These are phyloP conservation scores for Polyommatus iphigenia DNA, from an alignment of 2,888 invertebrate species.

Conservation along the genomic window DNA sequence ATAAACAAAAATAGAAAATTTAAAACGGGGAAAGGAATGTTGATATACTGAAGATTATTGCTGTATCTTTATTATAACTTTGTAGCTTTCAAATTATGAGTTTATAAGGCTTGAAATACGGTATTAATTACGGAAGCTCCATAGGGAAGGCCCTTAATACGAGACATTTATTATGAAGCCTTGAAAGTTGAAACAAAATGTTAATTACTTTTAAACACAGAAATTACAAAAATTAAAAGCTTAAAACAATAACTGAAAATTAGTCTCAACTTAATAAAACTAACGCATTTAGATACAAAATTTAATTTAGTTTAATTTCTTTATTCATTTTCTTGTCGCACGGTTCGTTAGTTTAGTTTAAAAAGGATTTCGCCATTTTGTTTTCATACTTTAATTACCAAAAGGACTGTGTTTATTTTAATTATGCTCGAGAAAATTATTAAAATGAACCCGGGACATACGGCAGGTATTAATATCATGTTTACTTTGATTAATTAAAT, in stretches of 20 bases:
- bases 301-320: neutral
- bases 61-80: too few relatives aligned
- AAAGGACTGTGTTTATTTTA: slow-evolving; percentile 17
- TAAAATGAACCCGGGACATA: neutral
- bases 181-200: too few relatives aligned
- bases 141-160: too few relatives aligned
- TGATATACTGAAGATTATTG: too few relatives aligned
- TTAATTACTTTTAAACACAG: too few relatives aligned
- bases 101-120: too few relatives aligned
- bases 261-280: neutral
- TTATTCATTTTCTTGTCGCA: neutral
- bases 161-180: too few relatives aligned
- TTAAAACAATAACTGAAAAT: neutral
- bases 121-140: too few relatives aligned
- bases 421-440: neutral
- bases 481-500: slow-evolving; percentile 3
- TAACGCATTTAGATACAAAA: neutral
- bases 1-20: too few relatives aligned
- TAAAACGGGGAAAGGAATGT: too few relatives aligned
- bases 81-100: too few relatives aligned
- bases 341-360: slow-evolving; percentile 2
- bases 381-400: neutral
- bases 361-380: neutral
- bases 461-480: slow-evolving; percentile 3
- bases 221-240: neutral